phyloP scores from a whole-genome alignment of 2,113 vertebrate genomes.

The Micronycteris hirsuta region DNA sequence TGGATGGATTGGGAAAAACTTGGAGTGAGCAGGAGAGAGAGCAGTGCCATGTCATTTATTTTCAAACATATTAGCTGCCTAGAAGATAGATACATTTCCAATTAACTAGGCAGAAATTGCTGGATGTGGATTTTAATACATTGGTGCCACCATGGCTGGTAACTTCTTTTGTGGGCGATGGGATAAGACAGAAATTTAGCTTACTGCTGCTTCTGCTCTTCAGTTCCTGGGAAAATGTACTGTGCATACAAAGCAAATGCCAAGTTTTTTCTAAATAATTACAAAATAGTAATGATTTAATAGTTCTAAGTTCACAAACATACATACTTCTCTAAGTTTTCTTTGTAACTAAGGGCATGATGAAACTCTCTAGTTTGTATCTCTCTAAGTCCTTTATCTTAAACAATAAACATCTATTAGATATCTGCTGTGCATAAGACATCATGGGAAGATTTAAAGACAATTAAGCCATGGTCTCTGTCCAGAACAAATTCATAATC shows the following conservation, averaged over 20 bases:
- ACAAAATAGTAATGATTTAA: slow-evolving; percentile 4
- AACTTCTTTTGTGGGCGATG: not conserved
- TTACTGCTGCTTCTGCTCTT: not conserved
- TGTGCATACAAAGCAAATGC: not conserved
- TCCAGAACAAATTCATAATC: not conserved
- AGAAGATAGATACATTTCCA: not conserved
- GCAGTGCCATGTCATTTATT: not conserved
- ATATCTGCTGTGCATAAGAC: not conserved
- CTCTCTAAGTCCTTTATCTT: not conserved
- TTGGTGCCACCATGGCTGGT: not conserved
- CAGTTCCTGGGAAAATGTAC: not conserved
- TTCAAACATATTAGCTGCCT: not conserved
- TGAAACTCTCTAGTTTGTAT: slow-evolving; percentile 11
- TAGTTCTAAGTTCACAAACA: not conserved
- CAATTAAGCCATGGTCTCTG: not conserved
- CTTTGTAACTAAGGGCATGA: not conserved
- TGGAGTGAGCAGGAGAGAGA: not conserved
- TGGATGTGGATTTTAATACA: not conserved
- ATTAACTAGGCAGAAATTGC: not conserved
- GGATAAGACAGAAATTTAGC: not conserved
- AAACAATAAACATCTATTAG: not conserved
- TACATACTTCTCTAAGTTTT: not conserved
- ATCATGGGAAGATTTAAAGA: not conserved
- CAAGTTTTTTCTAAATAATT: not conserved
- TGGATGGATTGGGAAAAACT: not conserved